phyloP scores from a whole-genome alignment of 2,113 vertebrate genomes.

The Protomyctophum bolini region DNA sequence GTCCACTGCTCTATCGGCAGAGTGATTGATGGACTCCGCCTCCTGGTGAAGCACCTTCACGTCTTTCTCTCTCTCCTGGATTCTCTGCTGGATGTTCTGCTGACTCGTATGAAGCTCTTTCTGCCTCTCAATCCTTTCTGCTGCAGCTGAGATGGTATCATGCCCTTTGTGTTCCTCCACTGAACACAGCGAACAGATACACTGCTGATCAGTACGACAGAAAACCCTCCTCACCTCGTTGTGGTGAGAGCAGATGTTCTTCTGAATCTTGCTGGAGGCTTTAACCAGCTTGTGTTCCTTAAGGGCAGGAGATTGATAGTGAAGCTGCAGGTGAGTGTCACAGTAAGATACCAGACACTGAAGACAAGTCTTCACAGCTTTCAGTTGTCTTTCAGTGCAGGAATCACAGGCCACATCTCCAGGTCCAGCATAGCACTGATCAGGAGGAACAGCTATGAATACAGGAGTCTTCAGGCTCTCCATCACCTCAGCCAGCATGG shows the following conservation, averaged over 20 bases:
- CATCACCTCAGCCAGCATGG: conserved; percentile 44
- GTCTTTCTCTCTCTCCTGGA: too few relatives aligned
- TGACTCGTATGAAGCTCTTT: neutral
- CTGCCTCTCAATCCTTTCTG: neutral
- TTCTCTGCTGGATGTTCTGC: too few relatives aligned
- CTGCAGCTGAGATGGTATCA: neutral
- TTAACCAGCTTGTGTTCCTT: neutral
- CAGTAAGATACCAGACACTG: conserved; percentile 43
- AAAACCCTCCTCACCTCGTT: too few relatives aligned
- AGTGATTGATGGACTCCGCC: too few relatives aligned
- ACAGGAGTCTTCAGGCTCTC: conserved; percentile 37
- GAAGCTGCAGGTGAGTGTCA: conserved; percentile 37
- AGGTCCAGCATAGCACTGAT: conserved; percentile 1
- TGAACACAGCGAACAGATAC: neutral
- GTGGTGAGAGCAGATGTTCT: too few relatives aligned
- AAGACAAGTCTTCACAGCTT: conserved; percentile 36
- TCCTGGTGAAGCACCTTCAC: too few relatives aligned
- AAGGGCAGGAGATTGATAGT: conserved; percentile 14
- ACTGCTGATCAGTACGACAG: too few relatives aligned
- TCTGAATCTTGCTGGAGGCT: neutral
- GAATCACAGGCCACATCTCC: too few relatives aligned
- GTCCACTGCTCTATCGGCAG: too few relatives aligned
- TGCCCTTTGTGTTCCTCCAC: conserved; percentile 5
- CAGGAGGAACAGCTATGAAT: conserved; percentile 11
- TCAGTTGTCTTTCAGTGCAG: conserved; percentile 26